phyloP scores from a whole-genome alignment of 2,113 vertebrate genomes.

The Progne subis region DNA sequence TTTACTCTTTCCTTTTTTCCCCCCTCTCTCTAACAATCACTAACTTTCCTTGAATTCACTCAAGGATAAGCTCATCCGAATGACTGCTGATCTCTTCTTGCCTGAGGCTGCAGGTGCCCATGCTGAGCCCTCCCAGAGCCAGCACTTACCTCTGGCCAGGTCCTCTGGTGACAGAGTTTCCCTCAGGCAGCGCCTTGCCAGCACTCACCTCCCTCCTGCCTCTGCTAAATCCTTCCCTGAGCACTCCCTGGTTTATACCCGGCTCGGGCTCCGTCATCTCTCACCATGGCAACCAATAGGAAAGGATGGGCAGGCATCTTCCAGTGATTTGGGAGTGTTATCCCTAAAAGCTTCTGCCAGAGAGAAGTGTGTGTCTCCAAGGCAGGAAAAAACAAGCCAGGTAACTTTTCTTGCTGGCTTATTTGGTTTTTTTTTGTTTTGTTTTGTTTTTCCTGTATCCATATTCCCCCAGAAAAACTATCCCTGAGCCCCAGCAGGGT shows the following conservation, averaged over 20 bases:
- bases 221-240: not conserved
- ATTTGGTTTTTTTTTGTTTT: not conserved
- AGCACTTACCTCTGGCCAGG: conserved; percentile 3
- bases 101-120: rapidly evolving
- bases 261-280: conserved; percentile 37
- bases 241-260: conserved; percentile 14
- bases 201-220: not conserved
- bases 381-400: not conserved
- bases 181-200: not conserved
- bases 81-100: rapidly evolving
- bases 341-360: conserved; percentile 14
- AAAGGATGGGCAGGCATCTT: conserved; percentile 32
- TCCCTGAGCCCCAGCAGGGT: not conserved
- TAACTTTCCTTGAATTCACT: not conserved
- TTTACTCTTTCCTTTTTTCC: not conserved
- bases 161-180: not conserved
- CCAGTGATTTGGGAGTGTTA: not conserved
- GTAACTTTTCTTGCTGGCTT: not conserved
- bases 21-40: not conserved
- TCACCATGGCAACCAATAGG: conserved; percentile 63
- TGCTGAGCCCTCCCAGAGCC: not conserved
- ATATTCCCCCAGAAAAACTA: not conserved
- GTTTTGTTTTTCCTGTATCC: not conserved
- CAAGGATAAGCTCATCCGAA: not conserved
- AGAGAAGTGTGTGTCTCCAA: not conserved